Evolutionary conservation across 2,113 vertebrate species (phyloP).

Genomic region (Malurus elegans): DNA sequence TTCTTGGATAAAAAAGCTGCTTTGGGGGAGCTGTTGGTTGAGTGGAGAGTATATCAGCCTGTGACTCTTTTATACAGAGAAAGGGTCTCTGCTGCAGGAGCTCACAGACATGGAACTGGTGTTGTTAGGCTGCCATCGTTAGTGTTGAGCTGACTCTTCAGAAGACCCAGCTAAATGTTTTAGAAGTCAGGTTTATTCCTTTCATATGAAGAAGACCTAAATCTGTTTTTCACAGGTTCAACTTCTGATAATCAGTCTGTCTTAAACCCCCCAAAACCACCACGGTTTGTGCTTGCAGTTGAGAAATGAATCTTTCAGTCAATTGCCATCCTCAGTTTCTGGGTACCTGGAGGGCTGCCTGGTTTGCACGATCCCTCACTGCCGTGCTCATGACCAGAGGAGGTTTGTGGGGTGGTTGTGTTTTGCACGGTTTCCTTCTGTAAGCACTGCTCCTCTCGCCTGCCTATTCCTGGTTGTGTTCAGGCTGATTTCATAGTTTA

Average conservation of each 20-base stretch:
- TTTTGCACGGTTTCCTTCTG: background rate
- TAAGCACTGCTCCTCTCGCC: rapidly evolving
- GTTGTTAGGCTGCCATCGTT: background rate
- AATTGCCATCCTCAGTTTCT: background rate
- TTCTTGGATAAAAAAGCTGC: background rate
- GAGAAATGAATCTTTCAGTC: background rate
- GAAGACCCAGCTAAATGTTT: background rate
- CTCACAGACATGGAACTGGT: background rate
- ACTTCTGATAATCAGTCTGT: background rate
- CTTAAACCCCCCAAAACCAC: background rate
- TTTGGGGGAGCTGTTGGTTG: background rate
- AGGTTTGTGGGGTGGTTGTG: background rate
- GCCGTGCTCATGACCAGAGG: background rate
- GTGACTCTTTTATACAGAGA: background rate
- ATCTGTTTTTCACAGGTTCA: background rate
- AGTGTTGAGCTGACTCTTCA: background rate
- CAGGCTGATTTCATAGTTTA: background rate
- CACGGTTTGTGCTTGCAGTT: background rate
- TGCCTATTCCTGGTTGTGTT: background rate
- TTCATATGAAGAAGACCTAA: background rate
- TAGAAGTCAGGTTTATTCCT: background rate
- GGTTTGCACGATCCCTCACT: background rate
- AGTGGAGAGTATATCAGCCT: background rate
- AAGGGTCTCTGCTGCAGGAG: background rate
- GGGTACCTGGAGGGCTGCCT: background rate